Evolutionary conservation across 2,113 vertebrate genomes (phyloP), one percentile per base, ranked within the genome.

Genomic region (Mormoops blainvillei): DNA sequence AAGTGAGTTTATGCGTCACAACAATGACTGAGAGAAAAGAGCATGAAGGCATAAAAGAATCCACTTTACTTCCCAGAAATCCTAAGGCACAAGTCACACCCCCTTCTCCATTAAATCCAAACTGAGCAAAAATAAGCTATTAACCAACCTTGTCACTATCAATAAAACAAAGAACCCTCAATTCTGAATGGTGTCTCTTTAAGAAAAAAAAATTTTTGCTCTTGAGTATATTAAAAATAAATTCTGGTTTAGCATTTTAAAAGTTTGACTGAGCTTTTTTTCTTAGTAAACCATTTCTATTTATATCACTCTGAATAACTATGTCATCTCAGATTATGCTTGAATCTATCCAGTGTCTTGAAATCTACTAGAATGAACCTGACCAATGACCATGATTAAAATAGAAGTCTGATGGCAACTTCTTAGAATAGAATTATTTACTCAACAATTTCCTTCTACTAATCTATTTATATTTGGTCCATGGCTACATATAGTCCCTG

Each of bases 391-490:
- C 89, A 94, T 67, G 52, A 54, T 91, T 95, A 26, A 77, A 93
- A 95, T 93, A 91, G 71, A 95, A 91, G 63, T 71, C 38, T 94
- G 84, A 95, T 82, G n/a, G 58, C 71, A 94, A 82, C 6, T 52
- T 86, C 95, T 97, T 91, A 97, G 88, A 96, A 94, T 94, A 95
- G 95, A 94, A 86, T 36, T 45, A 85, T 96, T 90, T 93, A 83
- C 77, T 95, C 93, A 93, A 97, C 89, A 95, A 95, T 95, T 94
- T 96, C 89, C 92, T 97, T 91, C 89, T 95, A 78, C 67, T 81
- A 65, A 85, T 96, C 92, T 96, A 95, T 96, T 97, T 96, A 92
- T 82, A 36, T 95, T 92, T 93, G 87, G 22, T 91, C 45, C 83
- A 48, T 73, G 73, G 77, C 76, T 83, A 93, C 95, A 97, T 97